Conservation (phyloP, 2,888 invertebrate genomes). For the Latrodectus elegans region DNA sequence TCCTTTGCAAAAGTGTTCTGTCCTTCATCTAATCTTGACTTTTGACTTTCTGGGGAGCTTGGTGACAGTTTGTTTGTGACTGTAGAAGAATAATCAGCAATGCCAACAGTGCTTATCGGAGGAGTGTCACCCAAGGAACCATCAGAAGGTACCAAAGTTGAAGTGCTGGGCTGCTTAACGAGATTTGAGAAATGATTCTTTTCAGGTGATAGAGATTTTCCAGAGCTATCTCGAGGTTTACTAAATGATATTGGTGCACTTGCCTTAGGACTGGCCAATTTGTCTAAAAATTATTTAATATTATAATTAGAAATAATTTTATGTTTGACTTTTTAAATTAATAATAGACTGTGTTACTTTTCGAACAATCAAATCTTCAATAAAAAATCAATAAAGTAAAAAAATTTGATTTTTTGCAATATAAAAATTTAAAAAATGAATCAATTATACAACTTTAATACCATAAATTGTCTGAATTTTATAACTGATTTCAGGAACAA, state of each 20-base stretch:
- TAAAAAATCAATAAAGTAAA: no score
- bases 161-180: constrained; percentile 54
- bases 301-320: no score
- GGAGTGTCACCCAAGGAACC: constrained; percentile 47
- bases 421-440: no score
- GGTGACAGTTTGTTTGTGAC: background rate
- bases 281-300: background rate
- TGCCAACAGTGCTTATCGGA: background rate
- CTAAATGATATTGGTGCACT: constrained; percentile 46
- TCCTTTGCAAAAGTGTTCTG: background rate
- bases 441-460: no score
- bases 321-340: no score
- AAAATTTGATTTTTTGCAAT: no score
- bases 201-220: constrained; percentile 26
- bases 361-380: no score
- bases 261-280: background rate
- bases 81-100: background rate
- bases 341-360: no score
- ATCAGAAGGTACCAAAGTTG: constrained; percentile 44
- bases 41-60: background rate
- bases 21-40: no score
- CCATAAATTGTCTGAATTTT: no score
- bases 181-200: constrained; percentile 14
- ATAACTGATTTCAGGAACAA: no score
- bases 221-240: constrained; percentile 27